Percentiles rank a stretch among this genome's conserved stretches.
Conservation (phyloP, 2,113 vertebrate genomes). For the Tor tambroides region DNA sequence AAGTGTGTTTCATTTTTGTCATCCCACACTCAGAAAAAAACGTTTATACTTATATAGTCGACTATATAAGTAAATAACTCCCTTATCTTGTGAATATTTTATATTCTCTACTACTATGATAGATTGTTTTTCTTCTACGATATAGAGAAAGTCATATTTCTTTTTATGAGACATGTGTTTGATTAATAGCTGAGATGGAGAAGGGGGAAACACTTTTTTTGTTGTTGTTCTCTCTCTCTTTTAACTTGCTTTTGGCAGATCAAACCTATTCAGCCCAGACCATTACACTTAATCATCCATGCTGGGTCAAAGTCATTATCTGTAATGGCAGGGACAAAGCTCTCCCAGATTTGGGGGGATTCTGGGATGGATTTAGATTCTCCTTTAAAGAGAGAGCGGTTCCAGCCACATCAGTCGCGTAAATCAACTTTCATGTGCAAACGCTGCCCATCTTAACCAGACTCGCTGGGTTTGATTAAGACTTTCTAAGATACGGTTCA, state of each 20-base stretch:
- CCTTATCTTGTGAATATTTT: background rate
- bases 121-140: background rate
- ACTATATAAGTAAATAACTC: no score
- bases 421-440: slow-evolving; percentile 60
- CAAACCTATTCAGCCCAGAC: slow-evolving; percentile 68
- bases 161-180: background rate
- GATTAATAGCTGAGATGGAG: slow-evolving; percentile 35
- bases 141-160: slow-evolving; percentile 2
- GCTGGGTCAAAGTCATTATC: slow-evolving; percentile 73
- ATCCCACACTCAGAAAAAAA: background rate
- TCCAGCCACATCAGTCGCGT: slow-evolving; percentile 73
- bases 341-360: slow-evolving; percentile 68
- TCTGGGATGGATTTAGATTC: slow-evolving; percentile 59
- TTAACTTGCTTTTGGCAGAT: slow-evolving; percentile 65
- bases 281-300: slow-evolving; percentile 74
- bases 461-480: slow-evolving; percentile 35
- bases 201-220: slow-evolving; percentile 46
- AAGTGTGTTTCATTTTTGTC: background rate
- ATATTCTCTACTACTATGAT: background rate
- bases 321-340: slow-evolving; percentile 73
- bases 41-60: no score
- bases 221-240: slow-evolving; percentile 61
- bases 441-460: slow-evolving; percentile 8
- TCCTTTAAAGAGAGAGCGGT: slow-evolving; percentile 58
- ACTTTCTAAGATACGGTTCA: slow-evolving; percentile 13